Evolutionary conservation across 1,140 invertebrate species (phyloP).

Genomic region (Gonatopus flavifemur): DNA sequence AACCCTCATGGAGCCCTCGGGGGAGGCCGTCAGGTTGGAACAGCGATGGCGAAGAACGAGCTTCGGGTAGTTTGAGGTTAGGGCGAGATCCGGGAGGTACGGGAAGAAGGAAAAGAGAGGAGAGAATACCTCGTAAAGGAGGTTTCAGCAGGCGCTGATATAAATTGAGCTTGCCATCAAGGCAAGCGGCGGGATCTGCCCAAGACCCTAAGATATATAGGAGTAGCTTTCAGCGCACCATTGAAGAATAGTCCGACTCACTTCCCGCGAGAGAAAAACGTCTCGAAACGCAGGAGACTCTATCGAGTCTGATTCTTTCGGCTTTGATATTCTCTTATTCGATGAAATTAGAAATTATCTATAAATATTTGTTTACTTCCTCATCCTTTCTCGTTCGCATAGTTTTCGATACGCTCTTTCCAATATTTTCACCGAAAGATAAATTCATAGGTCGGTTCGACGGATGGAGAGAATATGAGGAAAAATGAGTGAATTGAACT

Average conservation of each 20-base stretch:
- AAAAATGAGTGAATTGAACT: no score
- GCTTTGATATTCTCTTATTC: no score
- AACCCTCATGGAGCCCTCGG: conserved; percentile 29
- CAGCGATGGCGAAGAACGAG: conserved; percentile 30
- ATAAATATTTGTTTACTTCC: no score
- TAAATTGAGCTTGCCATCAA: conserved; percentile 57
- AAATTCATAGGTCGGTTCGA: no score
- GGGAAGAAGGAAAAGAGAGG: conserved; percentile 26
- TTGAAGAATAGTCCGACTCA: conserved; percentile 39
- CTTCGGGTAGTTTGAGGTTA: conserved; percentile 33
- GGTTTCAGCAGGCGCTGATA: conserved; percentile 53
- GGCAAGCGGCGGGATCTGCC: conserved; percentile 51
- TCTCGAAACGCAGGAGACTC: conserved; percentile 25
- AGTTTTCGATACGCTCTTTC: no score
- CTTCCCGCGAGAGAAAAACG: conserved; percentile 31
- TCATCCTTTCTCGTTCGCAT: no score
- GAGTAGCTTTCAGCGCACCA: conserved; percentile 36
- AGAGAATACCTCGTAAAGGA: conserved; percentile 55
- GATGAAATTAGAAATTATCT: no score
- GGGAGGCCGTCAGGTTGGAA: conserved; percentile 26
- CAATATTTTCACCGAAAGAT: no score
- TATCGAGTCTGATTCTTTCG: no score
- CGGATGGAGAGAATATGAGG: no score
- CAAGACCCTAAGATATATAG: conserved; percentile 39
- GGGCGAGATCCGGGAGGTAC: conserved; percentile 31